These are phyloP conservation scores for Hypena proboscidalis DNA, from an alignment of 2,888 invertebrate species.

Conservation along the genomic window DNA sequence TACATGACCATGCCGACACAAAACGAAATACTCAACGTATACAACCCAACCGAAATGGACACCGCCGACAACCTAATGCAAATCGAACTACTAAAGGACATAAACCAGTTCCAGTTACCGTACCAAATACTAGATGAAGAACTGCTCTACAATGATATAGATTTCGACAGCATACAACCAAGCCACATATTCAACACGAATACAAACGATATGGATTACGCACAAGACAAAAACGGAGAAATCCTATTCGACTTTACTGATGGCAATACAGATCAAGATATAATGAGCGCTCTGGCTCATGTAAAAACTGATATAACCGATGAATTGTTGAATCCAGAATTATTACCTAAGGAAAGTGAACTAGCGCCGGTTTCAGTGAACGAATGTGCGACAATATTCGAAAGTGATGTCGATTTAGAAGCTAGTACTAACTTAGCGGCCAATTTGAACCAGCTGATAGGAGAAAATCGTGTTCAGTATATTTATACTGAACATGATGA, in stretches of 20 bases:
- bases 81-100: conserved; percentile 75
- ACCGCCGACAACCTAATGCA: conserved; percentile 67
- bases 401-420: conserved; percentile 79
- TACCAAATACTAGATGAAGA: conserved; percentile 76
- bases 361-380: conserved; percentile 61
- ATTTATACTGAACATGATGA: conserved; percentile 80
- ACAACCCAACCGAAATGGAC: conserved; percentile 52
- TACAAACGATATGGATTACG: conserved; percentile 62
- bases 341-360: conserved; percentile 46
- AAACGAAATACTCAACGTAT: conserved; percentile 59
- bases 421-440: conserved; percentile 76
- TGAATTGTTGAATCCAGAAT: conserved; percentile 62
- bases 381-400: conserved; percentile 79
- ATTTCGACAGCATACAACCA: conserved; percentile 73
- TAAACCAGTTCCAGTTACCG: conserved; percentile 72
- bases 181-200: conserved; percentile 69
- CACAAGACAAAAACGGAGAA: conserved; percentile 58
- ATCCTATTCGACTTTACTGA: conserved; percentile 69
- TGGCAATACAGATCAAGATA: conserved; percentile 67
- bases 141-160: conserved; percentile 72
- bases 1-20: conserved; percentile 69
- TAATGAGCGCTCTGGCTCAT: conserved; percentile 70
- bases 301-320: conserved; percentile 67
- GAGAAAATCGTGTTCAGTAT: conserved; percentile 77
- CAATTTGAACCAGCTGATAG: conserved; percentile 77